Evolutionary conservation across 2,888 invertebrate species (phyloP).

Genomic region (Frankliniella fusca): DNA sequence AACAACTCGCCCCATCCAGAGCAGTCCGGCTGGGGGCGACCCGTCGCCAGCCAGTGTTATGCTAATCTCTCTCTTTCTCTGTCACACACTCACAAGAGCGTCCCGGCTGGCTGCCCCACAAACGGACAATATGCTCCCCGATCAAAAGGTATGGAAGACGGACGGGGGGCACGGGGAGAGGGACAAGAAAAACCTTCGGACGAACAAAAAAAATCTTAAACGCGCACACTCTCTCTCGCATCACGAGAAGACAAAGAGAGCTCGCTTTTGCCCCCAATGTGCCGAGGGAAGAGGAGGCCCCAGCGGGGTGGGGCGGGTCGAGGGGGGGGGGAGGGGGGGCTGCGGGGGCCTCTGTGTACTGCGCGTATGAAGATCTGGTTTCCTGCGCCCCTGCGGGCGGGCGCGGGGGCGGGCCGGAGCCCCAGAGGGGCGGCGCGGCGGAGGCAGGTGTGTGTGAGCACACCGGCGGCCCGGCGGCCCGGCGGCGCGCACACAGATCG

Average conservation of each 20-base stretch:
- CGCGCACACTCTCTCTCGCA: too few species aligned
- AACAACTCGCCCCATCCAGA: too few species aligned
- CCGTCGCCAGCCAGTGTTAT: not conserved
- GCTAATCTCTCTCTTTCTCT: not conserved
- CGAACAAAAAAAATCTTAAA: not conserved
- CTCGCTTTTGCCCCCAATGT: not conserved
- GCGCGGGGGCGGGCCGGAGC: not conserved
- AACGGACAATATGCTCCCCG: constrained; percentile 11
- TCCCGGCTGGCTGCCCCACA: not conserved
- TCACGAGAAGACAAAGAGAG: too few species aligned
- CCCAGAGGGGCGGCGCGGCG: not conserved
- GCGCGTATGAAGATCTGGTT: not conserved
- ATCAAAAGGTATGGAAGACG: too few species aligned
- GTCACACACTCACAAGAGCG: not conserved
- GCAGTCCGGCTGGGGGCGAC: too few species aligned
- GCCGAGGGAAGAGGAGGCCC: not conserved
- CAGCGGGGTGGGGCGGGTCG: not conserved
- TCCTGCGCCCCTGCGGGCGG: not conserved
- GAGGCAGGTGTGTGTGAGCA: too few species aligned
- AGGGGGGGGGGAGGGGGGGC: not conserved
- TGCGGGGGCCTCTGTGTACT: not conserved
- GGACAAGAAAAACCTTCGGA: not conserved
- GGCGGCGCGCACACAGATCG: not conserved
- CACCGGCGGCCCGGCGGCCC: not conserved
- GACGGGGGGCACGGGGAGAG: too few species aligned